A percentile compares a stretch with the other conserved stretches of the same genome.
Conservation (phyloP, 2,797 vertebrate genomes). For the Diplodus puntazzo region DNA sequence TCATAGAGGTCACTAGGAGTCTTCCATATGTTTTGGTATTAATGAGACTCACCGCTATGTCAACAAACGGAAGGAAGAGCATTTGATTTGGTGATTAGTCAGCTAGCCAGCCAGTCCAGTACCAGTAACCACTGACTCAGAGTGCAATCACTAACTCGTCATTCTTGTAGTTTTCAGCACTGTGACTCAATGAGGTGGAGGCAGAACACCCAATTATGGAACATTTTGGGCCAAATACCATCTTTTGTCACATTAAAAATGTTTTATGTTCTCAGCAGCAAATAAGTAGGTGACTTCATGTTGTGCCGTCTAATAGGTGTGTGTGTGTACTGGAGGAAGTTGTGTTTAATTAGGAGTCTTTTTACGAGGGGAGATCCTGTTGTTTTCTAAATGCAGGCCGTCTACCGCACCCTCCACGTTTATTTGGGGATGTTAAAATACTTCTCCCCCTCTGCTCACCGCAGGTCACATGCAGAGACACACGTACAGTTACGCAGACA, state of each 20-base stretch:
- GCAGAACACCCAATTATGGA: conserved; percentile 25
- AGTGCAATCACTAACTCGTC: conserved; percentile 20
- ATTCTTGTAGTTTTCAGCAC: conserved; percentile 19
- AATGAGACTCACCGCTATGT: conserved; percentile 31
- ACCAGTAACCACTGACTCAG: conserved; percentile 72
- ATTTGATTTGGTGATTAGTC: conserved; percentile 37
- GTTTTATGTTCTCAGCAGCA: conserved; percentile 28
- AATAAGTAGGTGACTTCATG: conserved; percentile 10
- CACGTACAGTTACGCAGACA: conserved; percentile 12
- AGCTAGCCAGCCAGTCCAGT: conserved; percentile 25
- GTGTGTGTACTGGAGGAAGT: conserved; percentile 8
- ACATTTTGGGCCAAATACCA: conserved; percentile 32
- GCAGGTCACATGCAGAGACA: conserved; percentile 50
- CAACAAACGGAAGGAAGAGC: conserved; percentile 39
- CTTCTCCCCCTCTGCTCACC: conserved; percentile 46
- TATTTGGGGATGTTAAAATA: conserved; percentile 66
- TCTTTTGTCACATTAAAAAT: conserved; percentile 34
- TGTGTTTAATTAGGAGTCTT: conserved; percentile 57
- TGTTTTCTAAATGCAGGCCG: conserved; percentile 64
- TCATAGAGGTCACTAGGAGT: conserved; percentile 22
- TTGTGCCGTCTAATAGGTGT: conserved; percentile 23
- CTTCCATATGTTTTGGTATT: conserved; percentile 27
- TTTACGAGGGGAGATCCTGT: conserved; percentile 65
- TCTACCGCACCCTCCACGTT: conserved; percentile 48
- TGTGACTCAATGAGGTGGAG: conserved; percentile 44